Evolutionary conservation across 2,797 vertebrate genomes (phyloP), one percentile per base, ranked within the genome.

Genomic region (Fistularia commersonii): DNA sequence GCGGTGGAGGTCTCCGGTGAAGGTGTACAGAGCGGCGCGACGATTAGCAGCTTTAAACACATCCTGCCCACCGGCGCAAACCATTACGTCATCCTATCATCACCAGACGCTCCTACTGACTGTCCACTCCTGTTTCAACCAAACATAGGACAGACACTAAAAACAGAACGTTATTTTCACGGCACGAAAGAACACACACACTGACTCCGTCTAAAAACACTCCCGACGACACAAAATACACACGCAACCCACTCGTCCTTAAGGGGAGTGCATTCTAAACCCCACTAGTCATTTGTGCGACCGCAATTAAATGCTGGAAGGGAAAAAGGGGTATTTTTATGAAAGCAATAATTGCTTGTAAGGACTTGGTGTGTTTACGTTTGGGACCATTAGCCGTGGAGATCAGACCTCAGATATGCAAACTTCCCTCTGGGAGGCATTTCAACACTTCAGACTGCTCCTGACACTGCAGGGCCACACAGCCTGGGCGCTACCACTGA

Each of bases 361-460:
- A 89, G 87, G 77, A 81, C 85, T 85, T 54, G 61, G 80, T 67
- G 79, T 90, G 87, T 90, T 91, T 91, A 92, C 61, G 78, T 89
- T 87, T 76, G 83, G 83, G 83, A 81, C 87, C 86, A 89, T 90
- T 89, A 88, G 84, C 86, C 79, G 73, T 74, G 77, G 73, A 89
- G 87, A 90, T 90, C 87, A 88, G 83, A 85, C 74, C 81, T 87
- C 84, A 88, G 87, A 91, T 90, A 90, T 88, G 86, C 86, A 88
- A 83, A 88, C 82, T 77, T 87, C 79, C 82, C 83, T 80, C 79
- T 80, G 80, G 81, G 80, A 80, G 79, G 77, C 79, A 75, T 88
- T 90, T 88, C 87, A 83, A 88, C 87, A 88, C 82, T 84, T 80
- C 45, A 69, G 58, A 64, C 66, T 53, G 61, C 64, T 71, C 66